phyloP scores from a whole-genome alignment of 2,888 invertebrate species.

The Pachymerium ferrugineum region DNA sequence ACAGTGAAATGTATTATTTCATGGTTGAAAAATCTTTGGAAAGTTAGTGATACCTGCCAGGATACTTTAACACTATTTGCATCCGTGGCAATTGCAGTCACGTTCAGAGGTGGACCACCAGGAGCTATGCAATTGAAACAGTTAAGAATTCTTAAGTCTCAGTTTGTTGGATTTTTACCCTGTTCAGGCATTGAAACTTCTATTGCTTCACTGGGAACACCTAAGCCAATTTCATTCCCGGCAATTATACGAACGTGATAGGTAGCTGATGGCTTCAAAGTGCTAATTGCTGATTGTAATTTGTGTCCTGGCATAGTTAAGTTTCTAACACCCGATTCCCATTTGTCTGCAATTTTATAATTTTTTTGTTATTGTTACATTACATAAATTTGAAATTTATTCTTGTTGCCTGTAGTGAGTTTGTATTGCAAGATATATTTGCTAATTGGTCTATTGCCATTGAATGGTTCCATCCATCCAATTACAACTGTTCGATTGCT shows the following conservation, averaged over 20 bases:
- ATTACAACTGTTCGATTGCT: neutral
- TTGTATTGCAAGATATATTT: neutral
- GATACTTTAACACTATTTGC: neutral
- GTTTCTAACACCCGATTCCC: neutral
- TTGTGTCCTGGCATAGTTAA: neutral
- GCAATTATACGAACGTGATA: neutral
- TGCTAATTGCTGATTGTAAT: neutral
- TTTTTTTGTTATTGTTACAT: neutral
- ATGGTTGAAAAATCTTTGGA: too few relatives aligned
- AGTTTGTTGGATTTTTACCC: too few relatives aligned
- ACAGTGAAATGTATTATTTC: too few relatives aligned
- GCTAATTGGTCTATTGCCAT: neutral
- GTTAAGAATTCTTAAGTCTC: too few relatives aligned
- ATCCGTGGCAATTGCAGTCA: neutral
- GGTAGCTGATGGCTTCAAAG: neutral
- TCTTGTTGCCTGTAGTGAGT: too few relatives aligned
- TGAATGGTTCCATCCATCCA: neutral
- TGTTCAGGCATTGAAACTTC: neutral
- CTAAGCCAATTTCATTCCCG: neutral
- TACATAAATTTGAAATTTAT: neutral
- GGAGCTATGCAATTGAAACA: too few relatives aligned
- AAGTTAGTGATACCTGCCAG: too few relatives aligned
- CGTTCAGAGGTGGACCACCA: neutral
- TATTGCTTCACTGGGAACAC: neutral
- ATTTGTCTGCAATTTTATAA: neutral